Conservation (phyloP, 2,888 invertebrate genomes). For the Drosophila planitibia region DNA sequence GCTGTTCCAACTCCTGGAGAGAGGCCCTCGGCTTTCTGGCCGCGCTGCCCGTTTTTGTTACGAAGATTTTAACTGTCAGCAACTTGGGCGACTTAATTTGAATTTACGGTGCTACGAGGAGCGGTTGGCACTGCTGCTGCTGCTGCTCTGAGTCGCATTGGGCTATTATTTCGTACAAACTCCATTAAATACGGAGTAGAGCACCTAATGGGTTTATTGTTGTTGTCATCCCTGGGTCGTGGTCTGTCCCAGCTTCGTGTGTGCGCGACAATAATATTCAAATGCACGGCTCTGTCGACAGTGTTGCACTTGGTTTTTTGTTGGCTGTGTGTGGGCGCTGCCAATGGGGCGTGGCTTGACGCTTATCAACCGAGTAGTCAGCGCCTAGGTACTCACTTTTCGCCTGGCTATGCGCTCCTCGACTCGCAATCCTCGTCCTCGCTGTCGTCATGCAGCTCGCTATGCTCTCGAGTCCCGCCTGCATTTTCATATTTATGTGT, state of each 20-base stretch:
- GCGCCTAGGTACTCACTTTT: conserved; percentile 59
- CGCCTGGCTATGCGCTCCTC: conserved; percentile 14
- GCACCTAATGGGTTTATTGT: conserved; percentile 62
- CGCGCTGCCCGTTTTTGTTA: conserved; percentile 74
- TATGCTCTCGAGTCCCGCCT: conserved; percentile 64
- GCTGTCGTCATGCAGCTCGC: conserved; percentile 45
- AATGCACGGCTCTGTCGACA: conserved; percentile 54
- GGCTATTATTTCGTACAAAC: conserved; percentile 77
- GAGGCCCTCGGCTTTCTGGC: conserved; percentile 52
- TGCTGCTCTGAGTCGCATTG: conserved; percentile 32
- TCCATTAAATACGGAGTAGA: conserved; percentile 73
- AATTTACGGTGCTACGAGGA: conserved; percentile 76
- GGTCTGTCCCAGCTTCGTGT: conserved; percentile 42
- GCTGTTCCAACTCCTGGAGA: conserved; percentile 6
- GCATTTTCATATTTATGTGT: conserved; percentile 80
- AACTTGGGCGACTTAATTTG: conserved; percentile 80
- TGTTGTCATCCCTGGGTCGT: conserved; percentile 49
- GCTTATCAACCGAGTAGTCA: conserved; percentile 61
- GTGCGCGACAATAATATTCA: conserved; percentile 77
- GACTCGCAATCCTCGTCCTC: conserved; percentile 7
- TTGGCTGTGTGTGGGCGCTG: conserved; percentile 24
- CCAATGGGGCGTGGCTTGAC: conserved; percentile 59
- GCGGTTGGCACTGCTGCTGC: conserved; percentile 37
- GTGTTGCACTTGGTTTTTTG: conserved; percentile 31
- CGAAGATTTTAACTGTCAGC: conserved; percentile 80